A percentile compares a stretch with the other conserved stretches of the same genome.
Evolutionary conservation across 2,888 invertebrate species (phyloP).

Genomic region (Heliconius sara): DNA sequence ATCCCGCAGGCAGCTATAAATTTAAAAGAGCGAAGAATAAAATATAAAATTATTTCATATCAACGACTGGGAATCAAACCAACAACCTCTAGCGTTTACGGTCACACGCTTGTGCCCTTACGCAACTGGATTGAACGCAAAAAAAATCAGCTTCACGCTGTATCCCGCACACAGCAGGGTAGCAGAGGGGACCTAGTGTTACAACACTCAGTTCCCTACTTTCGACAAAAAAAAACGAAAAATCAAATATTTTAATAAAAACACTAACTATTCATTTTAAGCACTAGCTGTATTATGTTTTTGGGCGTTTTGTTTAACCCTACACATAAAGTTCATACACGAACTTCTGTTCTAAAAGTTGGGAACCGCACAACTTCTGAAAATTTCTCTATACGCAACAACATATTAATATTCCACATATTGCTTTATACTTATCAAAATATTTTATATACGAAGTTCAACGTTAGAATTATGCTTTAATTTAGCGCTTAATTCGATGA

Average conservation of each 20-base stretch:
- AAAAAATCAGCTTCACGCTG: too few relatives aligned
- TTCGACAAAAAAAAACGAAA: too few relatives aligned
- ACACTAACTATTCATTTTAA: slow-evolving; percentile 34
- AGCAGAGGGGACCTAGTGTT: too few relatives aligned
- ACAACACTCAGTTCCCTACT: too few relatives aligned
- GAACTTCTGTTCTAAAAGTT: slow-evolving; percentile 41
- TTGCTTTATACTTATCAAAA: slow-evolving; percentile 28
- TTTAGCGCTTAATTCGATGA: background rate
- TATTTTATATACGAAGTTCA: slow-evolving; percentile 19
- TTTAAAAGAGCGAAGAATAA: too few relatives aligned
- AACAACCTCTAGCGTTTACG: too few relatives aligned
- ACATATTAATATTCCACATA: slow-evolving; percentile 43
- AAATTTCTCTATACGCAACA: slow-evolving; percentile 49
- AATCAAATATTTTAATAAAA: background rate
- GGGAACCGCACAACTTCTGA: slow-evolving; percentile 48
- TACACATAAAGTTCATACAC: slow-evolving; percentile 35
- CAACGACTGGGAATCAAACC: too few relatives aligned
- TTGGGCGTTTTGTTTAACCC: slow-evolving; percentile 36
- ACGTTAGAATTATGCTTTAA: slow-evolving; percentile 1
- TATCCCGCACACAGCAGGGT: too few relatives aligned
- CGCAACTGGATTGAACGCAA: too few relatives aligned
- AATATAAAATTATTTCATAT: too few relatives aligned
- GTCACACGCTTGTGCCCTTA: too few relatives aligned
- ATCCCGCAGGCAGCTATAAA: too few relatives aligned
- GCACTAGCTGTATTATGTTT: slow-evolving; percentile 27